Evolutionary conservation across 2,888 invertebrate genomes (phyloP).

Genomic region (Lissonota sp.): DNA sequence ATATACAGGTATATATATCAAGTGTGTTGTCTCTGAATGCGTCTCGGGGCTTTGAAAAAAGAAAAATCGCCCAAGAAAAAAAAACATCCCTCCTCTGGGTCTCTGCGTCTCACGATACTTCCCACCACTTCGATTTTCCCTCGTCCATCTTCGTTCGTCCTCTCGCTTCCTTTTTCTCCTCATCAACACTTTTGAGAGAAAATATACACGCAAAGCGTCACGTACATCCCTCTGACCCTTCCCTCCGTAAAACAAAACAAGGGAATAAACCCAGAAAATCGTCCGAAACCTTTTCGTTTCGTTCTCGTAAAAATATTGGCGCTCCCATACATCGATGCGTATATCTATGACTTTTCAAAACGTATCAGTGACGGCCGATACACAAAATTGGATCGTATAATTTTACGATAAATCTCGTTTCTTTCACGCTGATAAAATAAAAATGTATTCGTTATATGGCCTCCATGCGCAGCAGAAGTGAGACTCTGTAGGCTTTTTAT

Average conservation of each 20-base stretch:
- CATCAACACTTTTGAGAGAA: slow-evolving; percentile 16
- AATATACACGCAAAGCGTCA: slow-evolving; percentile 21
- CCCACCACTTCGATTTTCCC: slow-evolving; percentile 24
- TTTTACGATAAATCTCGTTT: slow-evolving; percentile 55
- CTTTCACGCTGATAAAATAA: no score
- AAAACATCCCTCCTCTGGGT: slow-evolving; percentile 30
- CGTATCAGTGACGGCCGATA: slow-evolving; percentile 55
- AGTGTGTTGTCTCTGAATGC: slow-evolving; percentile 59
- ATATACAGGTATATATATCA: slow-evolving; percentile 44
- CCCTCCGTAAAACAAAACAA: no score
- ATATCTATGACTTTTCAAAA: slow-evolving; percentile 42
- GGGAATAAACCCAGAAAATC: no score
- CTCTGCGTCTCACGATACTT: slow-evolving; percentile 26
- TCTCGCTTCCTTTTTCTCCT: slow-evolving; percentile 9
- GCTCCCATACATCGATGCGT: slow-evolving; percentile 59
- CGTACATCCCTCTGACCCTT: background rate
- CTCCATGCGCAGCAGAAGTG: no score
- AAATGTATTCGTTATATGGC: no score
- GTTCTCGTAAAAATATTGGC: slow-evolving; percentile 41
- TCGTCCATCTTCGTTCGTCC: slow-evolving; percentile 18
- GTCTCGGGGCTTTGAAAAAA: slow-evolving; percentile 55
- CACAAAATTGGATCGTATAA: slow-evolving; percentile 52
- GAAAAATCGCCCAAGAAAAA: background rate
- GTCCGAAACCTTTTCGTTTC: slow-evolving; percentile 15
- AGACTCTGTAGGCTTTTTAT: no score